Conservation (phyloP, 2,888 invertebrate species). For the Dryobota labecula region DNA sequence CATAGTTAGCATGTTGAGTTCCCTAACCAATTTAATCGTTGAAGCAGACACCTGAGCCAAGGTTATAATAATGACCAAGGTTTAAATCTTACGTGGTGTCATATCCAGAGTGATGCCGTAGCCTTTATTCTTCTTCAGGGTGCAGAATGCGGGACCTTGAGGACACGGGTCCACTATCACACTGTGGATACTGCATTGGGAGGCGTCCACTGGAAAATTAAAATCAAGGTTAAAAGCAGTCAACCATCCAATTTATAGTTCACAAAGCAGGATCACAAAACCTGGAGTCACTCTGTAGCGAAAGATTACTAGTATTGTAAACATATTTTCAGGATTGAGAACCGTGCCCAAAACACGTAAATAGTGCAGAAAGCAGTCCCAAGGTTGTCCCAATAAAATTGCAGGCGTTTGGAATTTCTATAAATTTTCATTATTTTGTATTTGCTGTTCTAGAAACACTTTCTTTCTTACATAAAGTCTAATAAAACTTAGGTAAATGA, state of each 20-base stretch:
- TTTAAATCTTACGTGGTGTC: conserved; percentile 76
- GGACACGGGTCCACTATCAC: conserved; percentile 79
- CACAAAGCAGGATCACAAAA: neutral
- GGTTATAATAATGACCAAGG: neutral
- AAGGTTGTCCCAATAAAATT: neutral
- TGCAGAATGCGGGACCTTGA: conserved; percentile 75
- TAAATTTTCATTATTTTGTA: neutral
- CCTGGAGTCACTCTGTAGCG: neutral
- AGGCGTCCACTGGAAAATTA: conserved; percentile 71
- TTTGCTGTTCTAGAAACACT: neutral
- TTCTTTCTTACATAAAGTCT: neutral
- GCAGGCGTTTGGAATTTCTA: neutral
- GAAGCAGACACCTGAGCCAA: neutral
- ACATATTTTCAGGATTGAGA: neutral
- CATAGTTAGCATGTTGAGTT: neutral
- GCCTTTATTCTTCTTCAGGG: conserved; percentile 73
- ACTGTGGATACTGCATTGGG: conserved; percentile 74
- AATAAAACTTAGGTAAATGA: neutral
- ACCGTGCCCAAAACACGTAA: neutral
- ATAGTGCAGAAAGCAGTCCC: neutral
- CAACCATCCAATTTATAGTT: too few species aligned
- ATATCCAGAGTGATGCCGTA: conserved; percentile 77
- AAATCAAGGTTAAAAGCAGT: neutral
- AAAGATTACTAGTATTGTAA: neutral
- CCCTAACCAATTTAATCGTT: neutral